These are phyloP conservation scores for Metalampra italica DNA, from an alignment of 2,888 invertebrate species.

Conservation along the genomic window DNA sequence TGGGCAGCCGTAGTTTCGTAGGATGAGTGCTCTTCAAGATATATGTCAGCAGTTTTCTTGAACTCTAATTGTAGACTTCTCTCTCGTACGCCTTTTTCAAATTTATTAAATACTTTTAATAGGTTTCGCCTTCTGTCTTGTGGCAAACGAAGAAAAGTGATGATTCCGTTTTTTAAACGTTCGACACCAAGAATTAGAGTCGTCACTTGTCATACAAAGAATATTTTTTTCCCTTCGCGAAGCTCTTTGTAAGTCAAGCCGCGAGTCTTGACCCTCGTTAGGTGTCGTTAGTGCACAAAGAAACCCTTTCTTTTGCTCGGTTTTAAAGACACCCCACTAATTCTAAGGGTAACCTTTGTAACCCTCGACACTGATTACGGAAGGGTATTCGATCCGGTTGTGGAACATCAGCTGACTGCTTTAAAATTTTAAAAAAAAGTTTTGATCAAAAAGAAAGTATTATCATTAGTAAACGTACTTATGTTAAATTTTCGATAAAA, in stretches of 20 bases:
- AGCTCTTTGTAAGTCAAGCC: slow-evolving; percentile 38
- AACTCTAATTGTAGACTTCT: no score
- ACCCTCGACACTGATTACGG: slow-evolving; percentile 28
- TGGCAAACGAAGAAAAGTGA: no score
- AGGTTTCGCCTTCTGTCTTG: no score
- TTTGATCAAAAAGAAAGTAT: no score
- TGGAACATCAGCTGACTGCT: neutral
- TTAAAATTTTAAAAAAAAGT: neutral
- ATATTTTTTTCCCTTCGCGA: slow-evolving; percentile 19
- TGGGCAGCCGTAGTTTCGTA: neutral
- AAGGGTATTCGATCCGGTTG: slow-evolving; percentile 18
- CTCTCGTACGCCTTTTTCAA: no score
- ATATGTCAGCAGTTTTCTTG: no score
- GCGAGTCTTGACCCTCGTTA: slow-evolving; percentile 49
- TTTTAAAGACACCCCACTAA: slow-evolving; percentile 39
- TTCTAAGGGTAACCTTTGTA: slow-evolving; percentile 23
- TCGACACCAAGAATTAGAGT: neutral
- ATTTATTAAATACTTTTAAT: no score
- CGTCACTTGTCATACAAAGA: neutral
- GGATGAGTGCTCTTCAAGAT: no score
- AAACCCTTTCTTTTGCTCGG: slow-evolving; percentile 34
- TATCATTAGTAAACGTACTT: no score
- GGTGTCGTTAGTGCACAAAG: slow-evolving; percentile 48
- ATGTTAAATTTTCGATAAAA: no score
- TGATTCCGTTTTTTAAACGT: no score